A percentile compares a stretch with the other conserved stretches of the same genome.
phyloP scores from a whole-genome alignment of 2,113 vertebrate genomes.

The Gallinago paraguaiae region DNA sequence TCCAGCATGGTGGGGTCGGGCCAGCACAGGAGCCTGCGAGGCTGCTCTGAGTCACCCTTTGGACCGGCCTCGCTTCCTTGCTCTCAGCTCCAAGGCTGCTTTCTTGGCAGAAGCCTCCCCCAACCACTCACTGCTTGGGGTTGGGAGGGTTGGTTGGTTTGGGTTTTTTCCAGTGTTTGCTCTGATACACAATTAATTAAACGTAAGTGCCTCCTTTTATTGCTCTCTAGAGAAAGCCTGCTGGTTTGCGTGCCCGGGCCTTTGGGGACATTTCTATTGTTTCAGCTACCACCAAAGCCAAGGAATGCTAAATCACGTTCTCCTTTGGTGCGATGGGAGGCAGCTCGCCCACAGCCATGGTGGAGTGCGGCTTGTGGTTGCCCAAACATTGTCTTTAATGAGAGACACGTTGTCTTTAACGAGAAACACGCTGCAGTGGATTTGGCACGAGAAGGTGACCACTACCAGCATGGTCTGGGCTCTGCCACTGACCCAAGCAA shows the following conservation, averaged over 20 bases:
- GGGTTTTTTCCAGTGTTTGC: slow-evolving; percentile 44
- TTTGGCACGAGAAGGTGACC: neutral
- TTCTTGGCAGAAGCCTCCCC: slow-evolving; percentile 28
- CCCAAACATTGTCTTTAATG: neutral
- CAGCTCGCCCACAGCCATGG: neutral
- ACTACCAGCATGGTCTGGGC: neutral
- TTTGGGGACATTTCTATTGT: slow-evolving; percentile 40
- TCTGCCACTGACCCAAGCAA: neutral
- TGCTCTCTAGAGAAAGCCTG: neutral
- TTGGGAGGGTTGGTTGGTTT: neutral
- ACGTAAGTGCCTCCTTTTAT: slow-evolving; percentile 7
- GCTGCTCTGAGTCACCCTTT: slow-evolving; percentile 28
- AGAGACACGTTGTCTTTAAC: neutral
- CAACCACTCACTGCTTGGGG: neutral
- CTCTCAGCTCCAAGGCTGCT: slow-evolving; percentile 2
- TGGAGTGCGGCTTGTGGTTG: neutral
- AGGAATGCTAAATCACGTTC: neutral
- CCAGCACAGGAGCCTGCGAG: neutral
- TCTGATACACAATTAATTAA: slow-evolving; percentile 52
- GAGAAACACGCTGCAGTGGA: neutral
- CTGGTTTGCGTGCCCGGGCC: neutral
- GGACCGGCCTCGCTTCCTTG: slow-evolving; percentile 8
- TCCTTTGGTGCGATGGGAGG: neutral
- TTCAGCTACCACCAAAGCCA: slow-evolving; percentile 4
- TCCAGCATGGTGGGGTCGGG: rapidly evolving